Conservation (phyloP, 2,113 vertebrate species). For the Guaruba guarouba region DNA sequence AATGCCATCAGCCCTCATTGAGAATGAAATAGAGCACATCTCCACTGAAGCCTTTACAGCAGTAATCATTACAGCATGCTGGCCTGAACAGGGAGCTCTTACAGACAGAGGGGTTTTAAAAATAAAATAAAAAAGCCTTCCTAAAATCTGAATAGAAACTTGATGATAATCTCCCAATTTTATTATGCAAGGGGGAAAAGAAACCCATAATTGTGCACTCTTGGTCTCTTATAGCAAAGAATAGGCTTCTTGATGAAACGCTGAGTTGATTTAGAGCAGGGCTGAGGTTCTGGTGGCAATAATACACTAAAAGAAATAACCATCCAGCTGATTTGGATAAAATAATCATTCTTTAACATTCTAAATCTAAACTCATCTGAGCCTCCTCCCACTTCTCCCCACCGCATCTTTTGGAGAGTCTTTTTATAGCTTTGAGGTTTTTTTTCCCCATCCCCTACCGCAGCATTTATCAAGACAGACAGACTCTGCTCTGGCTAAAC, state of each 20-base stretch:
- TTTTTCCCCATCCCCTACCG: not conserved
- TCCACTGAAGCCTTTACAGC: conserved; percentile 68
- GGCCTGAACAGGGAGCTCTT: conserved; percentile 65
- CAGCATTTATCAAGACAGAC: conserved; percentile 1
- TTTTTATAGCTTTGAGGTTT: conserved; percentile 33
- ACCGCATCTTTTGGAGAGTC: conserved; percentile 11
- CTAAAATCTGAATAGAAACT: conserved; percentile 79
- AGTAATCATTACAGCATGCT: conserved; percentile 70
- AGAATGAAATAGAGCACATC: conserved; percentile 75
- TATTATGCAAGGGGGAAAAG: conserved; percentile 66
- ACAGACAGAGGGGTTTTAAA: conserved; percentile 66
- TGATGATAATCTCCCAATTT: conserved; percentile 79
- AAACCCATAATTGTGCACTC: conserved; percentile 66
- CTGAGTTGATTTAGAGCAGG: conserved; percentile 55
- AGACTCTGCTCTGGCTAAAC: not conserved
- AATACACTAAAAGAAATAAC: conserved; percentile 58
- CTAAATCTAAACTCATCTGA: conserved; percentile 45
- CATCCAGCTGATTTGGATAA: conserved; percentile 65
- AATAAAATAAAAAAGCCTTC: conserved; percentile 65
- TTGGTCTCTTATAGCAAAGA: conserved; percentile 64
- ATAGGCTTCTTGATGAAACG: conserved; percentile 74
- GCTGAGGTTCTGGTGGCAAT: conserved; percentile 52
- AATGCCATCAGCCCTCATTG: conserved; percentile 80
- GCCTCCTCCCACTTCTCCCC: conserved; percentile 21
- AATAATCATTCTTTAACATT: conserved; percentile 68